phyloP scores from a whole-genome alignment of 2,888 invertebrate species.

The Thymelicus lineola region DNA sequence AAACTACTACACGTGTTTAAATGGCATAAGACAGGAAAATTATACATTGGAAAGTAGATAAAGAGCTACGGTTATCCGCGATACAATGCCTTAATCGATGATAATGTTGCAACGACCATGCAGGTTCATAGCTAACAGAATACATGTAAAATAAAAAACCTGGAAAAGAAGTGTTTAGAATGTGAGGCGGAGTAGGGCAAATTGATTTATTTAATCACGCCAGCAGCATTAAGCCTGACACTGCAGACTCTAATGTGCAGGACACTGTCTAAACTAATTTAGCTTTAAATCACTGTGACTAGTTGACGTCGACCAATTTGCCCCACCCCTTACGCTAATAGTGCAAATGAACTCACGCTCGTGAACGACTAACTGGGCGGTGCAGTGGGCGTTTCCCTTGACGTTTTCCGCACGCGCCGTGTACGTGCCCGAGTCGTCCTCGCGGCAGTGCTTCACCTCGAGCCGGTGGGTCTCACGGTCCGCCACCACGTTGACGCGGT shows the following conservation, averaged over 20 bases:
- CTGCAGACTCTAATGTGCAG: no score
- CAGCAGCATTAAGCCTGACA: no score
- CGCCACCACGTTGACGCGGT: constrained; percentile 87
- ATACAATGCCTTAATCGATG: constrained; percentile 80
- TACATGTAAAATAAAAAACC: background rate
- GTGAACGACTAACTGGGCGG: constrained; percentile 94
- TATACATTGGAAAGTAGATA: constrained; percentile 50
- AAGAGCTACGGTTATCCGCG: constrained; percentile 74
- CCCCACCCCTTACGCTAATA: constrained; percentile 39
- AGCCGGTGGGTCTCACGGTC: constrained; percentile 87
- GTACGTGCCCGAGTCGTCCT: constrained; percentile 95
- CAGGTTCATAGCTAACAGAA: constrained; percentile 42
- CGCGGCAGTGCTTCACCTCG: constrained; percentile 89
- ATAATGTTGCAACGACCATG: constrained; percentile 66
- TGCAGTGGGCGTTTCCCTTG: constrained; percentile 92
- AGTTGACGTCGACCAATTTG: constrained; percentile 33
- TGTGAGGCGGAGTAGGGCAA: constrained; percentile 13
- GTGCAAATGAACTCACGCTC: constrained; percentile 87
- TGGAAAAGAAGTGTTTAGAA: constrained; percentile 10
- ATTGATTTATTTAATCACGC: background rate
- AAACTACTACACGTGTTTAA: constrained; percentile 35
- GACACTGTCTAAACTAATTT: background rate
- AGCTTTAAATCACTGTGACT: background rate
- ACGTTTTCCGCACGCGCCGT: constrained; percentile 94
- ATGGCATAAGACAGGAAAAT: constrained; percentile 70